Conservation (phyloP, 2,113 vertebrate genomes). For the Percina caprodes region DNA sequence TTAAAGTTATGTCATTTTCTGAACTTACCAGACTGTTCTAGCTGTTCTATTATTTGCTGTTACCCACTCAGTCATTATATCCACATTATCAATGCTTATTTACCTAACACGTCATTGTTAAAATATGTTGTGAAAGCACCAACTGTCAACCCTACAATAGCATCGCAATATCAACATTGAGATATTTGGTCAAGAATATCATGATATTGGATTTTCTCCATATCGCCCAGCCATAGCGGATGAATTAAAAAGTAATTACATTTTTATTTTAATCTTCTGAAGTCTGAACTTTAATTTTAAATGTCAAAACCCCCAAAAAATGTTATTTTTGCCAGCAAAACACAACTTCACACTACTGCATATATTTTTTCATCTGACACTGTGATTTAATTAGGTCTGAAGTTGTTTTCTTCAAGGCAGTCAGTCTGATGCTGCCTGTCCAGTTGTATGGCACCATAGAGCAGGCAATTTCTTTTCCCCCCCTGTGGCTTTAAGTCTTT, state of each 20-base stretch:
- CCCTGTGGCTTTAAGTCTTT: neutral
- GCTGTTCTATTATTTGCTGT: too few relatives aligned
- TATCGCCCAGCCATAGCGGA: too few relatives aligned
- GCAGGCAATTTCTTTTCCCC: neutral
- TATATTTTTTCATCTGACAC: slow-evolving; percentile 11
- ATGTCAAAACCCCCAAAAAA: slow-evolving; percentile 1
- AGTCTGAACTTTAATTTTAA: neutral
- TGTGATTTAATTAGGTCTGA: slow-evolving; percentile 19
- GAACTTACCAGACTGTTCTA: too few relatives aligned
- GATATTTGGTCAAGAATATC: too few relatives aligned
- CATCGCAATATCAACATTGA: too few relatives aligned
- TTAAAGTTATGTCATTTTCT: too few relatives aligned
- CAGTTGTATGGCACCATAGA: slow-evolving; percentile 1
- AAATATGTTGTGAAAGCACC: too few relatives aligned
- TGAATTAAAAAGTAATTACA: neutral
- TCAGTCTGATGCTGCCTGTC: neutral
- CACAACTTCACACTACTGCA: neutral
- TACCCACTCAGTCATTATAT: too few relatives aligned
- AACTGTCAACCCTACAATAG: too few relatives aligned
- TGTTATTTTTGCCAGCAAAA: neutral
- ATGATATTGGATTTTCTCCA: too few relatives aligned
- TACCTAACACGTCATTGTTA: too few relatives aligned
- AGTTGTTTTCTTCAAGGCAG: slow-evolving; percentile 1
- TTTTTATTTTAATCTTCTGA: neutral
- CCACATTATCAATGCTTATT: too few relatives aligned